These are phyloP conservation scores for Semaprochilodus insignis DNA, from an alignment of 2,797 vertebrate species.

Conservation along the genomic window DNA sequence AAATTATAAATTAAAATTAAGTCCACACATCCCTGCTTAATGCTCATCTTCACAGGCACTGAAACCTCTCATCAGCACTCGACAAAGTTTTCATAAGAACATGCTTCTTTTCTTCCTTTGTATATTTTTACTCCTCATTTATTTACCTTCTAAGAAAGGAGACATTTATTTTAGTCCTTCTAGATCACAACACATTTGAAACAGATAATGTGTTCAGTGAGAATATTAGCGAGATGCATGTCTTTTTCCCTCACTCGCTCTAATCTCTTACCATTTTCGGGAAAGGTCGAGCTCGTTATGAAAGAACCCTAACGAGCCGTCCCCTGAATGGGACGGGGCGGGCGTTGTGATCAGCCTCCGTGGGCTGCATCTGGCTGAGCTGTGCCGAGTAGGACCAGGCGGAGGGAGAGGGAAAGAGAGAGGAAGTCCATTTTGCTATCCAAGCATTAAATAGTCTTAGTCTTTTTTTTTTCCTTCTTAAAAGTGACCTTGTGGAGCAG, in stretches of 20 bases:
- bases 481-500: constrained; percentile 96
- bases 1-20: constrained; percentile 95
- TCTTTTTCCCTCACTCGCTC: background rate
- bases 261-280: constrained; percentile 14
- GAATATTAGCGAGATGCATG: background rate
- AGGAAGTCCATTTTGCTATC: constrained; percentile 86
- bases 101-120: constrained; percentile 35
- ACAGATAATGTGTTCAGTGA: background rate
- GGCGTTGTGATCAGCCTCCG: background rate
- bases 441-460: constrained; percentile 87
- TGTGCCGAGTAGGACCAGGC: constrained; percentile 56
- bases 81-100: constrained; percentile 55
- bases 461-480: constrained; percentile 77
- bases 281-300: constrained; percentile 33
- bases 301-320: constrained; percentile 48
- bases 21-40: constrained; percentile 86
- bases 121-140: constrained; percentile 8
- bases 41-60: constrained; percentile 78
- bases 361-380: constrained; percentile 31
- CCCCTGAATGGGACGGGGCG: constrained; percentile 7
- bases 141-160: constrained; percentile 31
- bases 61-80: constrained; percentile 67
- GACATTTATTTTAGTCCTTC: constrained; percentile 9
- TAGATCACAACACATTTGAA: constrained; percentile 7
- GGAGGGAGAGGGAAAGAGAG: constrained; percentile 72